Evolutionary conservation across 2,797 vertebrate species (phyloP).

Genomic region (Zenarchopterus dispar): DNA sequence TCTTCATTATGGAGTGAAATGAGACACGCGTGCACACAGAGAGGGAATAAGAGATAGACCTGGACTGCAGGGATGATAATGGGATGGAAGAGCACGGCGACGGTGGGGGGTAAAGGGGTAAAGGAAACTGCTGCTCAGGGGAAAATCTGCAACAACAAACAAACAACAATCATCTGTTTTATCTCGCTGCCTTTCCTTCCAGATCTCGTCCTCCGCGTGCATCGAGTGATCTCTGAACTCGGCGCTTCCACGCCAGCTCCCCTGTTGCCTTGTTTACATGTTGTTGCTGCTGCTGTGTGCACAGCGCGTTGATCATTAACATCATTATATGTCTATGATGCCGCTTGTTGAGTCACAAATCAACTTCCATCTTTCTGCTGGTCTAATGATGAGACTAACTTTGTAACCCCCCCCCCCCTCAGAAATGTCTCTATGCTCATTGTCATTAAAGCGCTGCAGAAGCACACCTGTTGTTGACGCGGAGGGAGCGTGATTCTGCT

Average conservation of each 20-base stretch:
- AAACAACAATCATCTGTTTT: constrained; percentile 79
- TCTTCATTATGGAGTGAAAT: constrained; percentile 76
- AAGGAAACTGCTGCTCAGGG: constrained; percentile 71
- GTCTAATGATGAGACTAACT: constrained; percentile 71
- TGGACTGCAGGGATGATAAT: constrained; percentile 52
- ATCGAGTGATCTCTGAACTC: constrained; percentile 79
- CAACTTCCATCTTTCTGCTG: constrained; percentile 51
- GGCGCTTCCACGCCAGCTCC: constrained; percentile 68
- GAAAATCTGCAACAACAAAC: constrained; percentile 72
- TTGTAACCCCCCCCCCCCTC: constrained; percentile 27
- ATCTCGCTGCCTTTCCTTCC: constrained; percentile 64
- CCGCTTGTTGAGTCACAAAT: constrained; percentile 63
- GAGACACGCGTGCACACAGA: constrained; percentile 6
- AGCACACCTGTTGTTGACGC: constrained; percentile 55
- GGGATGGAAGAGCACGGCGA: constrained; percentile 46
- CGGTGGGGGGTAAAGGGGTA: constrained; percentile 61
- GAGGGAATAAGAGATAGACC: constrained; percentile 36
- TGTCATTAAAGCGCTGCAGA: constrained; percentile 54
- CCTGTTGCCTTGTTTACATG: constrained; percentile 80
- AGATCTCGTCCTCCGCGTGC: constrained; percentile 57
- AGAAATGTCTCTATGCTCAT: constrained; percentile 31
- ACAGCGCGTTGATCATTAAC: constrained; percentile 71
- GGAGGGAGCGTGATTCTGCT: background rate
- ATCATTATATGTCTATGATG: constrained; percentile 72
- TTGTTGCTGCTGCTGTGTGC: constrained; percentile 39